Evolutionary conservation across 2,113 vertebrate species (phyloP).

Genomic region (Grallaria varia): DNA sequence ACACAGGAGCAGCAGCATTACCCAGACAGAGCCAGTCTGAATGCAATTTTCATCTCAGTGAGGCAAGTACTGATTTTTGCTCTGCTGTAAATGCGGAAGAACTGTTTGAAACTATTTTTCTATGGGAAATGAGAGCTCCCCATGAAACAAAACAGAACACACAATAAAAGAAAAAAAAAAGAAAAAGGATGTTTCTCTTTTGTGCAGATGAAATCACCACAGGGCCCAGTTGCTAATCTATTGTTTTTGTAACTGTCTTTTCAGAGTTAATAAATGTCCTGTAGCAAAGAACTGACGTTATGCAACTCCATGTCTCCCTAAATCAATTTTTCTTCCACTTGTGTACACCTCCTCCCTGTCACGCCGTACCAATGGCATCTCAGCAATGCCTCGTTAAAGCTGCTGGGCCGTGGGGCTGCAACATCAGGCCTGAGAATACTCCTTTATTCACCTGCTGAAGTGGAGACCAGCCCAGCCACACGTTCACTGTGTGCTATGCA

Average conservation of each 20-base stretch:
- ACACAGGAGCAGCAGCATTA: background rate
- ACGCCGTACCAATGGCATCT: background rate
- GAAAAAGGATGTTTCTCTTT: background rate
- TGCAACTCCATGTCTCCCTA: background rate
- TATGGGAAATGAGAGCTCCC: background rate
- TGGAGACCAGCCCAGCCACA: background rate
- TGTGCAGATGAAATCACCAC: background rate
- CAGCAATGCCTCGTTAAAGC: background rate
- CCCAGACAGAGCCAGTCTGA: background rate
- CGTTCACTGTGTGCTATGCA: rapidly evolving
- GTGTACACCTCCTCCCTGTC: background rate
- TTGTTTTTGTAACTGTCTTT: background rate
- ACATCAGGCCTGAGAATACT: background rate
- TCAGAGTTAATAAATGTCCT: background rate
- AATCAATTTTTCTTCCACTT: conserved; percentile 26
- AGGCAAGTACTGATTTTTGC: background rate
- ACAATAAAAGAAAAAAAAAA: background rate
- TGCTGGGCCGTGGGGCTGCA: background rate
- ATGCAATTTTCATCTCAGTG: background rate
- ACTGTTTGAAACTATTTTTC: background rate
- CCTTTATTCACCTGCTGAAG: background rate
- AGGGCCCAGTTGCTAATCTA: background rate
- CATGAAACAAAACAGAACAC: background rate
- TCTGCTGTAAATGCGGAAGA: background rate
- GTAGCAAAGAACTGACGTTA: background rate